Evolutionary conservation across 2,113 vertebrate genomes (phyloP).

Genomic region (Seriola quinqueradiata): DNA sequence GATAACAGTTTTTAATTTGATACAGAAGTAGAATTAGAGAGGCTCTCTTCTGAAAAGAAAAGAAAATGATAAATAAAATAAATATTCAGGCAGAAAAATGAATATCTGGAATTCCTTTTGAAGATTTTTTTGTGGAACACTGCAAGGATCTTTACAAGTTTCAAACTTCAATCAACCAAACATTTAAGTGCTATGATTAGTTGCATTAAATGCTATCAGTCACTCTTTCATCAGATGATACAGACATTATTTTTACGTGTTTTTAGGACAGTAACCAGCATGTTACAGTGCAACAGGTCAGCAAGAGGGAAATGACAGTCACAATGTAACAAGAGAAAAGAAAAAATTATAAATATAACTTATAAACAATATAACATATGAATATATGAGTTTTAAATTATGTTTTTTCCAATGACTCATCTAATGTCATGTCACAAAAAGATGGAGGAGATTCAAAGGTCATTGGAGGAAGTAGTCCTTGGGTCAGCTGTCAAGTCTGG

Average conservation of each 20-base stretch:
- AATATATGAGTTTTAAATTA: not conserved
- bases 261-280: not conserved
- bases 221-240: not conserved
- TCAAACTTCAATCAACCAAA: not conserved
- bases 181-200: not conserved
- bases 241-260: not conserved
- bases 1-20: not conserved
- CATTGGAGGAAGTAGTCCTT: slow-evolving; percentile 19
- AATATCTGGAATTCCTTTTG: not conserved
- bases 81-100: not conserved
- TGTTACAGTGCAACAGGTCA: not conserved
- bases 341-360: no score
- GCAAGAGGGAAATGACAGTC: not conserved
- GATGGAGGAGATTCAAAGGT: slow-evolving; percentile 10
- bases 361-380: no score
- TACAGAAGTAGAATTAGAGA: not conserved
- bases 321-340: not conserved
- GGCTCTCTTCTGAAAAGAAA: not conserved
- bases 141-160: not conserved
- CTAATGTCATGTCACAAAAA: not conserved
- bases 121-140: not conserved
- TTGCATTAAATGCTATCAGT: not conserved
- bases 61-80: not conserved
- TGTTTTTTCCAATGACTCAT: not conserved
- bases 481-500: slow-evolving; percentile 40